Evolutionary conservation across 1,140 invertebrate species (phyloP).

Genomic region (Dendroctonus valens): DNA sequence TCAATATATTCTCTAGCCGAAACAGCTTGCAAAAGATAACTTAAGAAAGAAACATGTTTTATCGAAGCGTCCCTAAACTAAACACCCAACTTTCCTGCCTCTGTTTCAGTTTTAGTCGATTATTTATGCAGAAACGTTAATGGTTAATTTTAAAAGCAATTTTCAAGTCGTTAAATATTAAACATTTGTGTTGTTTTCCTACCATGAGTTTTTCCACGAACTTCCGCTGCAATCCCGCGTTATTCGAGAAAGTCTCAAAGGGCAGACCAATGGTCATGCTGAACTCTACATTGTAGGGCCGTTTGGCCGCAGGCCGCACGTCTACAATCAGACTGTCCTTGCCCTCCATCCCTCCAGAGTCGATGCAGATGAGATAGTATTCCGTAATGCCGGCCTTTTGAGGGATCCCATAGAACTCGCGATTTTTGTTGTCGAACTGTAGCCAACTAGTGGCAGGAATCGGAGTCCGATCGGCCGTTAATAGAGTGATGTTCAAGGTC

Average conservation of each 20-base stretch:
- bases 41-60: too few species aligned
- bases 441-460: constrained; percentile 76
- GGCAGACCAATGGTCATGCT: constrained; percentile 74
- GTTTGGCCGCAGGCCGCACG: constrained; percentile 58
- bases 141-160: constrained; percentile 1
- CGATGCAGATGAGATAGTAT: constrained; percentile 75
- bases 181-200: too few species aligned
- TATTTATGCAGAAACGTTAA: too few species aligned
- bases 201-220: constrained; percentile 72
- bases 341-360: constrained; percentile 65
- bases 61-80: too few species aligned
- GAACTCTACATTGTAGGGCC: constrained; percentile 67
- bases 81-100: too few species aligned
- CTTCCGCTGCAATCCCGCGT: constrained; percentile 66
- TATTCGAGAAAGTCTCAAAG: constrained; percentile 69
- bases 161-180: constrained; percentile 24
- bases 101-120: too few species aligned
- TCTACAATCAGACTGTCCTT: constrained; percentile 79
- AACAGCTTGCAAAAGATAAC: too few species aligned
- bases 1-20: too few species aligned
- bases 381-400: constrained; percentile 68
- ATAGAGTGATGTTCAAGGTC: constrained; percentile 70
- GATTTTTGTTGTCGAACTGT: constrained; percentile 84
- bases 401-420: constrained; percentile 87
- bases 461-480: constrained; percentile 67